Base-by-base conservation (phyloP, 2,888 invertebrate species). In the Ecliptopera silaceata region DNA sequence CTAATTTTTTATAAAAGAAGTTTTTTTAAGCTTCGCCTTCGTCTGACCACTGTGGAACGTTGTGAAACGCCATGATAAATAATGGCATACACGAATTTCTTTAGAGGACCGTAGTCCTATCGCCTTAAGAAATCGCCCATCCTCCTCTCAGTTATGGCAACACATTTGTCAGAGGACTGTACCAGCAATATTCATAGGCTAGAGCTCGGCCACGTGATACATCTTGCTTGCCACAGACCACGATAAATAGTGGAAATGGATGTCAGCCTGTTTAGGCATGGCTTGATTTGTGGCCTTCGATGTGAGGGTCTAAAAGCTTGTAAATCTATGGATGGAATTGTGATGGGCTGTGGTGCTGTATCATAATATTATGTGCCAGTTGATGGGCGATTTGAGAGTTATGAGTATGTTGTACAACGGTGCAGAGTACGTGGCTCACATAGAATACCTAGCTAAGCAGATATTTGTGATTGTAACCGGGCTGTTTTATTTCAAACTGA, bases 81-180 rank as follows among this genome's bases (percentile, higher is more conserved):
- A 12, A 10, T 42, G 22, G 1, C 15, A 13, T 13, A 15, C 15
- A 10, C 13, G 26, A 26, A 8, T 15, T 36, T 15, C 13, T 36
- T 6, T 36, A 15, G 36, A 15, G 15, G 15, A 36, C 36, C 36
- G 15, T 43, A 44, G 4, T 39, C 45, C 17, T 10, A 46, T 42
- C 46, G 17, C 41, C 11, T 1, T 45, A 45, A 31, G 31, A 17
- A 12, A 13, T 32, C 15, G 45, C 41, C 46, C 22, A 26, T 8
- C 6, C 41, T 42, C 48, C 43, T 75, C 72, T 63, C 64, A 68
- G 71, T 75, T 78, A 75, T 75, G 70, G 70, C 61, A 66, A 72
- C 65, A 72, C 77, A 79, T 78, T 79, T 78, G 77, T 79, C 78
- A 75, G 70, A 61, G 70, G 66, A 69, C 71, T 75, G 76, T 72